phyloP scores from a whole-genome alignment of 92 coral and sea anemone species.

The Bergia sp. region DNA sequence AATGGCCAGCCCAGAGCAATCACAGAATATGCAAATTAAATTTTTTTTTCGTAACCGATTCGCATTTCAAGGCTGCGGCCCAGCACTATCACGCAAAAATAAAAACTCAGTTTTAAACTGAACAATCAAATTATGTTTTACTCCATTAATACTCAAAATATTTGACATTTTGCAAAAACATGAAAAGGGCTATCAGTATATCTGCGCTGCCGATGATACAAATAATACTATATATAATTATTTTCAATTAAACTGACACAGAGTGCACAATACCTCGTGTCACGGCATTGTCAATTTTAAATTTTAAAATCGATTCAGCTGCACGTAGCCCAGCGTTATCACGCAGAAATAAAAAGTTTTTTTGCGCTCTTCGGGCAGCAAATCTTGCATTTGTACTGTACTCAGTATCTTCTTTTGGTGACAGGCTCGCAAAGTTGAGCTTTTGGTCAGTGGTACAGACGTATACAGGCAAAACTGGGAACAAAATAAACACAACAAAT shows the following conservation, averaged over 20 bases:
- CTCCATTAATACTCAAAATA: constrained; percentile 6
- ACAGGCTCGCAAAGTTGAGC: constrained; percentile 30
- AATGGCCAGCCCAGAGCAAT: not conserved
- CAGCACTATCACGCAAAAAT: too few species aligned
- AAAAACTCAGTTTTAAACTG: too few species aligned
- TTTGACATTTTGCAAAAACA: constrained; percentile 24
- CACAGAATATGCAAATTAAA: not conserved
- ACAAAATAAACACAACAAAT: constrained; percentile 34
- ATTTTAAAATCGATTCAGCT: constrained; percentile 33
- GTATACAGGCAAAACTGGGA: constrained; percentile 37
- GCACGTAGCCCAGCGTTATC: constrained; percentile 33
- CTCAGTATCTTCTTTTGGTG: constrained; percentile 25
- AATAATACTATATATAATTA: constrained; percentile 15
- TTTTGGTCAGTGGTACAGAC: constrained; percentile 37
- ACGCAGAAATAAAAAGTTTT: constrained; percentile 28
- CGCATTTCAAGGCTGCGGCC: too few species aligned
- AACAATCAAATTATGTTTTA: too few species aligned
- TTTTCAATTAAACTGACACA: constrained; percentile 34
- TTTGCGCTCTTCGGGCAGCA: constrained; percentile 38
- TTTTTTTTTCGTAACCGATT: not conserved
- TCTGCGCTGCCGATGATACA: constrained; percentile 18
- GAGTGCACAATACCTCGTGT: constrained; percentile 19
- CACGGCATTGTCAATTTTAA: constrained; percentile 39
- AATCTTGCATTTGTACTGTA: constrained; percentile 29
- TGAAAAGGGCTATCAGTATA: constrained; percentile 20